These are phyloP conservation scores for Atta cephalotes DNA, from an alignment of 1,140 invertebrate species.

Conservation along the genomic window DNA sequence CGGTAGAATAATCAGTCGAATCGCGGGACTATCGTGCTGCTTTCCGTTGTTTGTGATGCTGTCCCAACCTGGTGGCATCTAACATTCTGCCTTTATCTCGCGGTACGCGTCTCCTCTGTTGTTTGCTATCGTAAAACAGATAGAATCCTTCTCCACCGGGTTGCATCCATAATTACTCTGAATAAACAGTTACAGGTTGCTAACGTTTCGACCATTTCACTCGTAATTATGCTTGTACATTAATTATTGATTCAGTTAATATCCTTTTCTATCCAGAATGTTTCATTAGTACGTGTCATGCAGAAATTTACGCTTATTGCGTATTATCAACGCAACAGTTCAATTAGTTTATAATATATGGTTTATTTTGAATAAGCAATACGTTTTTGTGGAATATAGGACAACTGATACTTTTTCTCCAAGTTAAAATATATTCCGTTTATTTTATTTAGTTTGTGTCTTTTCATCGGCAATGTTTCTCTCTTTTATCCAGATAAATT, in stretches of 20 bases:
- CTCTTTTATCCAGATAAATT: constrained; percentile 3
- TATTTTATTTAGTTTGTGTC: neutral
- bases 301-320: neutral
- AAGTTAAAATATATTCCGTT: neutral
- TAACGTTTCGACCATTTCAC: neutral
- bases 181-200: constrained; percentile 47
- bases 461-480: neutral
- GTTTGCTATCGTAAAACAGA: constrained; percentile 55
- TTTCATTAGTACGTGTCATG: neutral
- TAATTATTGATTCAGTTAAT: constrained; percentile 26
- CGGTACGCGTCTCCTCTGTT: constrained; percentile 22
- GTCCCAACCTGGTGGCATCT: constrained; percentile 34
- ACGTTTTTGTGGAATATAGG: neutral
- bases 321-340: neutral
- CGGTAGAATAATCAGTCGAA: constrained; percentile 55
- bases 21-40: constrained; percentile 49
- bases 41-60: constrained; percentile 33
- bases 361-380: no score
- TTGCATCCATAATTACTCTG: constrained; percentile 51
- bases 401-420: neutral
- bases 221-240: neutral
- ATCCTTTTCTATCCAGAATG: neutral
- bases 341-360: neutral
- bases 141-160: constrained; percentile 9
- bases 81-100: constrained; percentile 58